Percentiles rank a stretch among this genome's conserved stretches.
Conservation (phyloP, 2,797 vertebrate genomes). For the Pyrocephalus nanus region DNA sequence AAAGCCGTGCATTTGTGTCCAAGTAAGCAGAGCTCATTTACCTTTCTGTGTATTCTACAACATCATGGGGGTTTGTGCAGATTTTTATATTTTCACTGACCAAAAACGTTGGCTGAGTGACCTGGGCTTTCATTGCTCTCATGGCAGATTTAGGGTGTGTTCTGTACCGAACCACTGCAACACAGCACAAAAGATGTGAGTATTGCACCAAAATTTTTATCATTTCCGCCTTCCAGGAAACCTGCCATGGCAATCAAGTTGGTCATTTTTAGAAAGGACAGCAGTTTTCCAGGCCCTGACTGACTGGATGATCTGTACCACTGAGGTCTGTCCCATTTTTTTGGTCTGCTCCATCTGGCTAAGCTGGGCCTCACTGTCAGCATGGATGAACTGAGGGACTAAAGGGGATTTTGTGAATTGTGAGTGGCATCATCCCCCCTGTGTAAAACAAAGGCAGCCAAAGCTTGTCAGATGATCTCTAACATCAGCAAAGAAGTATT, state of each 20-base stretch:
- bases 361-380: neutral
- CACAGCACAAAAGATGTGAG: rapidly evolving
- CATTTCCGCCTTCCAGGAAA: neutral
- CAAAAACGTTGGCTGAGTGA: neutral
- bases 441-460: neutral
- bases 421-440: neutral
- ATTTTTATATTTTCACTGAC: neutral
- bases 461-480: neutral
- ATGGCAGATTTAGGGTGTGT: neutral
- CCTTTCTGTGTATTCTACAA: neutral
- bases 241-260: neutral
- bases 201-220: neutral
- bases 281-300: neutral
- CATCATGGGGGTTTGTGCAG: neutral
- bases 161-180: neutral
- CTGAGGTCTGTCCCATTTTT: neutral
- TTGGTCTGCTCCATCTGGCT: neutral
- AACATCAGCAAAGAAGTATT: neutral
- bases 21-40: neutral
- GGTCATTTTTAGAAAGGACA: neutral
- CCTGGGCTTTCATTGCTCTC: neutral
- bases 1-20: neutral
- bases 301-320: neutral
- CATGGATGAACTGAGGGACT: neutral
- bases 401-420: rapidly evolving